phyloP scores from a whole-genome alignment of 2,797 vertebrate species.

The Gymnothorax reevesii region DNA sequence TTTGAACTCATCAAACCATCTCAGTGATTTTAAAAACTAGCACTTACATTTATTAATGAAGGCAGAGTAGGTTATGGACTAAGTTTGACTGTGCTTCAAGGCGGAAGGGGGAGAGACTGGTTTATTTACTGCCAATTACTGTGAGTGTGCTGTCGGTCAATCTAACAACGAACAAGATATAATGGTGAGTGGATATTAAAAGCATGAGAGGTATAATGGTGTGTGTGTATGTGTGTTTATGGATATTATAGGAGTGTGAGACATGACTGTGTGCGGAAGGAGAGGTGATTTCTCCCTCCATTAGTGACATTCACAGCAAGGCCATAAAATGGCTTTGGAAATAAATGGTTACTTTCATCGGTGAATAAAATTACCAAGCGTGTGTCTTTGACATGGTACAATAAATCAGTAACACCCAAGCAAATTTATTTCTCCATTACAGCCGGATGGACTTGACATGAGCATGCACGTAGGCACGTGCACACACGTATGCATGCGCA shows the following conservation, averaged over 20 bases:
- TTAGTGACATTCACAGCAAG: constrained; percentile 23
- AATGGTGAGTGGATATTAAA: too few relatives aligned
- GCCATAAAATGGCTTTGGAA: constrained; percentile 20
- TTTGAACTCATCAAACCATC: background rate
- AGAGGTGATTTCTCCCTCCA: constrained; percentile 33
- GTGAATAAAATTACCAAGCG: background rate
- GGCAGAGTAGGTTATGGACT: background rate
- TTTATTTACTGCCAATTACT: constrained; percentile 30
- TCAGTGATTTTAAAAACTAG: background rate
- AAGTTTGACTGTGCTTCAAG: background rate
- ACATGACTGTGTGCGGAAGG: background rate
- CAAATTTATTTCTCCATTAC: background rate
- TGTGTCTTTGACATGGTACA: background rate
- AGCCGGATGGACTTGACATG: background rate
- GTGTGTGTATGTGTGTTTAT: background rate
- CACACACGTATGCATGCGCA: background rate
- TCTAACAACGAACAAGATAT: too few relatives aligned
- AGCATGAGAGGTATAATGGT: too few relatives aligned
- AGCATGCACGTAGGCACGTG: background rate
- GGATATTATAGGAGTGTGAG: background rate
- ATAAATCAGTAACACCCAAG: background rate
- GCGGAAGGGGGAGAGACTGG: background rate
- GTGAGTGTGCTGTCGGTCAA: constrained; percentile 4
- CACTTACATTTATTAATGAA: background rate
- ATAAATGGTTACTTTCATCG: constrained; percentile 35